Evolutionary conservation across 2,888 invertebrate species (phyloP), one percentile per base, ranked within the genome.

Genomic region (Temnothorax rugatulus): DNA sequence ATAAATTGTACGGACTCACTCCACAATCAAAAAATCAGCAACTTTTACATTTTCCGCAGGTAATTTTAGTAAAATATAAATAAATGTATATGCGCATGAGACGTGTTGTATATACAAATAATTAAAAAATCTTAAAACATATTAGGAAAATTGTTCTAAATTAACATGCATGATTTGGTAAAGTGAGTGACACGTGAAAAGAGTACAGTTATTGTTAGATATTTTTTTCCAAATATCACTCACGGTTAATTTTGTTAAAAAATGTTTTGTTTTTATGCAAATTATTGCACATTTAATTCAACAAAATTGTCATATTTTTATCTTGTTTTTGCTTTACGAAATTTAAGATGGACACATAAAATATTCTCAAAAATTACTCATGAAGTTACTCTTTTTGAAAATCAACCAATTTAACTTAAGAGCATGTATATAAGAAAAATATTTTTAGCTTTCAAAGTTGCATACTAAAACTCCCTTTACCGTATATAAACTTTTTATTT

Each of bases 1-100:
- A 18, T 61, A 18, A 61, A 61, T 61, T 61, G 18, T 61, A 61
- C 25, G 61, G 61, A 61, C 61, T 9, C 18, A 61, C 61, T 61
- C 9, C 61, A 61, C 57, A 1, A 25, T 2, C 1, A 25, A 18
- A 61, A 34, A 18, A 61, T 61, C 61, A 61, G 29, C 61, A 34
- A 34, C 34, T 61, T 34, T 34, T 61, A 34, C 18, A 34, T 61
- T 61, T 61, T 61, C 9, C 13, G 25, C 25, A 61, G 61, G 34
- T 61, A 61, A 61, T 61, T 50, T 61, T 18, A 61, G 9, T 59
- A 34, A 61, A 34, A 61, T 61, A 61, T 13, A 25, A 57, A 13
- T 61, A 34, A 34, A 59, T 59, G 15, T 18, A 59, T 59, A 18
- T 8, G 29, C 18, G 8, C 59, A 59, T 18, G 29, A 59, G n/a